These are phyloP conservation scores for Sebastes ruberrimus DNA, from an alignment of 2,797 vertebrate genomes.

Conservation along the genomic window DNA sequence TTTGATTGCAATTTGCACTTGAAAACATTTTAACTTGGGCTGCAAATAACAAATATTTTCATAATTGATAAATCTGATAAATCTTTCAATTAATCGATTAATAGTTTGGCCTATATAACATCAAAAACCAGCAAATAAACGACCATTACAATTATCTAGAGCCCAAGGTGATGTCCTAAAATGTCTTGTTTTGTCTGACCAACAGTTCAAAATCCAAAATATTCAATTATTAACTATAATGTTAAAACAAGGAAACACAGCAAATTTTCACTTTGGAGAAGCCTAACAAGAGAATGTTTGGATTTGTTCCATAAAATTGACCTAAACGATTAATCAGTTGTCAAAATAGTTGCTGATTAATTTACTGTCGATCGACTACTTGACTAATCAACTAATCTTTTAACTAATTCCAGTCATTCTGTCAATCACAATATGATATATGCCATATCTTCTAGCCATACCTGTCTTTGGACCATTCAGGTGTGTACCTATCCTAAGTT, in stretches of 20 bases:
- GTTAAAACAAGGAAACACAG: not conserved
- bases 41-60: not conserved
- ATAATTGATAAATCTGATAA: not conserved
- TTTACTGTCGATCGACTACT: not conserved
- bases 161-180: not conserved
- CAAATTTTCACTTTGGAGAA: not conserved
- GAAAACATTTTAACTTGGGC: no score
- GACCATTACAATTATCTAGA: no score
- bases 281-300: not conserved
- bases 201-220: not conserved
- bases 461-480: not conserved
- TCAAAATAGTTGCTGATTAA: not conserved
- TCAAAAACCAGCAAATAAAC: not conserved
- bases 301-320: not conserved
- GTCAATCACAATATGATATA: conserved; percentile 3
- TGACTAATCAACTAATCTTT: not conserved
- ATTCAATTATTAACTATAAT: not conserved
- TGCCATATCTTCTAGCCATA: not conserved
- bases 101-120: not conserved
- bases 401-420: not conserved
- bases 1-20: not conserved
- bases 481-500: not conserved
- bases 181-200: not conserved
- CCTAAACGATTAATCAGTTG: no score
- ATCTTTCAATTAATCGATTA: not conserved